Evolutionary conservation across 2,888 invertebrate species (phyloP), one percentile per base, ranked within the genome.

Genomic region (Morpho achilles): DNA sequence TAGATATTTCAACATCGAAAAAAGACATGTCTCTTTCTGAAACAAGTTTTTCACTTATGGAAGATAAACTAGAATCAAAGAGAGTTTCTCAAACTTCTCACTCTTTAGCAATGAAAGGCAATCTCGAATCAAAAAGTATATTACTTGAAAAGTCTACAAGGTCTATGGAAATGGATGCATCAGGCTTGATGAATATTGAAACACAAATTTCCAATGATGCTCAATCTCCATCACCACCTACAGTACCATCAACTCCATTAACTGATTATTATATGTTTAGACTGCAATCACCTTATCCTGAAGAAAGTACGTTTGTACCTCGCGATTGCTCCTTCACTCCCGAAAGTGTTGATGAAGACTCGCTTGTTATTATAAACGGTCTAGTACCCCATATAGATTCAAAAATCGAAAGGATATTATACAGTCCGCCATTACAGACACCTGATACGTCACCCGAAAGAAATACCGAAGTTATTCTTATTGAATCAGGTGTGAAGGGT

Each of bases 241-340:
- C 76, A 0, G 66, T 75, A 0, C 87, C 87, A 2, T 82, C 84
- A 0, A 87, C 88, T 2, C 90, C 90, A 9, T 54, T 89, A 46
- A 84, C 81, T 1, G 89, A 90, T 48, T 88, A 88, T 73, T 90
- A 90, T 56, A 66, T 90, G 0, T 90, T 90, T 55, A 79, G 82
- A 63, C 73, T 90, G 2, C 66, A 74, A 50, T 75, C 80, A 0
- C 79, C 81, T 8, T 60, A 85, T n/a, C 86, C 86, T 0, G 85
- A 80, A 71, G 71, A 76, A 5, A 64, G 67, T 1, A 72, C 75
- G 7, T 76, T 76, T 0, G 62, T 81, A 1, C 80, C 78, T 0
- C 71, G 73, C 61, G 81, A 75, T 23, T 70, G 70, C n/a, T 72
- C 70, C 6, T 68, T 69, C 9, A 69, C 65, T 46, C 75, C 75